Evolutionary conservation across 2,888 invertebrate species (phyloP).

Genomic region (Coleophora deauratella): DNA sequence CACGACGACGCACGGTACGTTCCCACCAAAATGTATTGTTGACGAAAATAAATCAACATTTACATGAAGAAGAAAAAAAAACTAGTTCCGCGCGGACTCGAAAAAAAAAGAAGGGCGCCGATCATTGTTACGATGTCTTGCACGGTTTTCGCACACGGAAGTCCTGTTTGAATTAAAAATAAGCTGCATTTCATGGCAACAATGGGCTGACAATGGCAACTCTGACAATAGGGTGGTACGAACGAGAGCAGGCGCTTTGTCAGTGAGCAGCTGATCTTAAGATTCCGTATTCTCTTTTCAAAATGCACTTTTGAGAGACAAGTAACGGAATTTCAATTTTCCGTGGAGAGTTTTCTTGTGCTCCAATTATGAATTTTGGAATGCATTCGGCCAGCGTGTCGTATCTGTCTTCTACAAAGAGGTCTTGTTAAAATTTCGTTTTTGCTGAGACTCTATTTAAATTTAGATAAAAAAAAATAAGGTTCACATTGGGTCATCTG

Average conservation of each 20-base stretch:
- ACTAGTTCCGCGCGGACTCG: slow-evolving; percentile 51
- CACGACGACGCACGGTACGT: no score
- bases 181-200: slow-evolving; percentile 50
- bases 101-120: slow-evolving; percentile 43
- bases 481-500: no score
- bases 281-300: slow-evolving; percentile 37
- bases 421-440: neutral
- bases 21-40: slow-evolving; percentile 61
- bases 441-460: no score
- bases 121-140: slow-evolving; percentile 36
- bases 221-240: slow-evolving; percentile 47
- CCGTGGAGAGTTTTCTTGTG: slow-evolving; percentile 26
- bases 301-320: slow-evolving; percentile 35
- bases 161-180: slow-evolving; percentile 49
- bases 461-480: no score
- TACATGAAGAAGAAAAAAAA: slow-evolving; percentile 52
- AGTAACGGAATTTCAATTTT: slow-evolving; percentile 42
- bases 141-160: slow-evolving; percentile 64
- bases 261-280: slow-evolving; percentile 52
- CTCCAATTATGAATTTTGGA: slow-evolving; percentile 35
- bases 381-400: slow-evolving; percentile 16
- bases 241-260: slow-evolving; percentile 54
- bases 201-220: slow-evolving; percentile 43
- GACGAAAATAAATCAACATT: slow-evolving; percentile 69
- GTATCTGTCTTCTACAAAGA: neutral